Base-by-base conservation (phyloP, 1,140 invertebrate species). In the Rhysida immarginata region DNA sequence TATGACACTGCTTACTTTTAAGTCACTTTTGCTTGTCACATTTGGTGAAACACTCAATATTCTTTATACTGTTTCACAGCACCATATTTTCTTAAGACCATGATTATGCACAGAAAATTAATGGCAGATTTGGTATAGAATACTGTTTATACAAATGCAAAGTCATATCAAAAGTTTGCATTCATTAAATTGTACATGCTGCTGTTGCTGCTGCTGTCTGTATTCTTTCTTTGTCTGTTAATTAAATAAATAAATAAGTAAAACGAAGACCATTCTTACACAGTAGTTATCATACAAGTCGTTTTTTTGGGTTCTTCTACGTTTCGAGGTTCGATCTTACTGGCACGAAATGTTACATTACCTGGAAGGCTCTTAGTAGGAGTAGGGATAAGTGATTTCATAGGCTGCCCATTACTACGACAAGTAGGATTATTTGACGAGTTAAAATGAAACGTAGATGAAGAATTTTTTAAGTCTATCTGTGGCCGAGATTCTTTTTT, bases 341-440 rank as follows among this genome's bases (percentile, higher is more conserved):
- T 11, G 23, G 14, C 29, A 8, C 24, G 3, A 20, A 11, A 18
- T 54, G 3, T 41, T 2, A 54, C 25, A 52, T 3, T 8, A 3
- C 11, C 3, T 8, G 53, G 29, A 11, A 46, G 11, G 51, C 8
- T 49, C 21, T 55, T 49, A 16, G 41, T 55, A n/a, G 43, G 54
- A 5, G 54, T 55, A 8, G 54, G 54, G 13, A 55, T 55, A 26
- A 55, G n/a, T 23, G 26, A 26, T 42, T 46, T 59, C n/a, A 43
- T 16, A 14, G n/a, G 41, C 11, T 13, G 25, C 35, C 20, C 23
- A 8, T 26, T 52, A n/a, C 53, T 14, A 2, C 48, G 29, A 41
- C 21, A 60, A 1, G 74, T 74, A 50, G 69, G 74, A 53, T 77
- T 77, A 60, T 78, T 77, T 56, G 77, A 78, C 0, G 75, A 75